Base-by-base conservation (phyloP, 2,888 invertebrate species). In the Scaptomyza caliginosa region DNA sequence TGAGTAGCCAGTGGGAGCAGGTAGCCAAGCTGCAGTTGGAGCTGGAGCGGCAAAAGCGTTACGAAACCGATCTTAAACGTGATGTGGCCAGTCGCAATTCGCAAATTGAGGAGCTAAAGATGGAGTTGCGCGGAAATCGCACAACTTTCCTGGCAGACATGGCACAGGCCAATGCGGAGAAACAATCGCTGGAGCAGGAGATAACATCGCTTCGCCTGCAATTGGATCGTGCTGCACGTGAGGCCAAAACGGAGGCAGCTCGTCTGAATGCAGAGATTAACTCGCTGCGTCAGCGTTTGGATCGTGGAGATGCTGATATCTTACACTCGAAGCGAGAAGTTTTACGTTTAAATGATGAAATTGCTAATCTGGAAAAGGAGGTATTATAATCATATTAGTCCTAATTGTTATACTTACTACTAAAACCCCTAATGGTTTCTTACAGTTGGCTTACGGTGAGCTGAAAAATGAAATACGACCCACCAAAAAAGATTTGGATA, bases 281-380 rank as follows among this genome's bases (percentile, higher is more conserved):
- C 73, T 95, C 95, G 4, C 91, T 96, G 49, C 92, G 96, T 26
- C 96, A 96, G 89, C 89, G 90, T 23, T 88, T 96, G 77, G 96
- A 96, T 88, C 92, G 96, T 52, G 95, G 95, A 13, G 96, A 97
- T 89, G 95, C 95, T 0, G 96, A 96, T 88, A 88, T 96, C 64
- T 93, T 96, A 28, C 96, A 96, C 82, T 95, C 96, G 16, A 94
- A 96, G 42, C 93, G 96, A 8, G 96, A 96, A 89, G 96, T 96
- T 82, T 92, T 96, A 30, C 93, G 96, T 42, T 92, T 96, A 8
- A 93, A 94, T 11, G 96, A 96, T 88, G 96, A 96, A 87, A 94
- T 96, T 30, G 93, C 96, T 3, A 94, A 94, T 56, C 91, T 96
- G 74, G 96, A 97, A 88, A 96, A 96, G 91, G 96, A 96, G 94